phyloP scores from a whole-genome alignment of 2,113 vertebrate species.

The Xerus inauris region DNA sequence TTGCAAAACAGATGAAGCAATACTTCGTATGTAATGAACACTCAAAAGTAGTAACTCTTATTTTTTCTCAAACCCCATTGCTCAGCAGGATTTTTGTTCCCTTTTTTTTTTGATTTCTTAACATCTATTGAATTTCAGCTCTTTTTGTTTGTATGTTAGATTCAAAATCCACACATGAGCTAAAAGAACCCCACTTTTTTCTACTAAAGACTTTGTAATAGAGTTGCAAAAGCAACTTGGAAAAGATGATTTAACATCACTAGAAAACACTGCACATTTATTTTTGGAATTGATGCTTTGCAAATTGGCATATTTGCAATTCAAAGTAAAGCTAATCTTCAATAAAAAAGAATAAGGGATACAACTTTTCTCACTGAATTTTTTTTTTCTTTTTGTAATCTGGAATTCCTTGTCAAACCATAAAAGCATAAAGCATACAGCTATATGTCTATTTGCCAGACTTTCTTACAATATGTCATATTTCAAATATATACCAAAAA shows the following conservation, averaged over 20 bases:
- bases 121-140: background rate
- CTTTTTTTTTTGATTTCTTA: slow-evolving; percentile 36
- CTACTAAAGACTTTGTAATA: background rate
- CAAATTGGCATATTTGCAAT: background rate
- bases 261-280: background rate
- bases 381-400: background rate
- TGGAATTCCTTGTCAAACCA: background rate
- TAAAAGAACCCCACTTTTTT: background rate
- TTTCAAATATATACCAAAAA: background rate
- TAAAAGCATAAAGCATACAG: slow-evolving; percentile 10
- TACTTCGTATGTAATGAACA: background rate
- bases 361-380: background rate
- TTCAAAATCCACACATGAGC: background rate
- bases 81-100: background rate
- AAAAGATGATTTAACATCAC: background rate
- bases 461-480: background rate
- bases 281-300: background rate
- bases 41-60: background rate
- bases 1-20: background rate
- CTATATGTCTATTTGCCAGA: background rate
- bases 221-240: background rate
- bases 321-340: background rate
- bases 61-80: background rate
- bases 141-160: background rate
- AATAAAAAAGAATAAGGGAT: background rate